Evolutionary conservation across 2,888 invertebrate species (phyloP).

Genomic region (Caenorhabditis sp.): DNA sequence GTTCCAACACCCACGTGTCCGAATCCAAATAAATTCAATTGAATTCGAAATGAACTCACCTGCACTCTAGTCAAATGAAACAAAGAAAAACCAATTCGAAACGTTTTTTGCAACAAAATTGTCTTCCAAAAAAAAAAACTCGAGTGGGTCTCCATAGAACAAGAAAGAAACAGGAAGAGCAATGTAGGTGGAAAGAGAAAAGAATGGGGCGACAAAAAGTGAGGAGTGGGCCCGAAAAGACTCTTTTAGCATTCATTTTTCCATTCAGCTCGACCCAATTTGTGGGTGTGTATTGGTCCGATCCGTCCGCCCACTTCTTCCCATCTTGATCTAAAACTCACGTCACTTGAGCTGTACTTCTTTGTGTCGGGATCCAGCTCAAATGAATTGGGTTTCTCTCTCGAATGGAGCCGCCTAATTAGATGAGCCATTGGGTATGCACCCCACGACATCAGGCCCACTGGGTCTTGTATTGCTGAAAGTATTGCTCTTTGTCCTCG

Average conservation of each 20-base stretch:
- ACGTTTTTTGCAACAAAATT: conserved; percentile 36
- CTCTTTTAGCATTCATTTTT: conserved; percentile 57
- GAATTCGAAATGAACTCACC: conserved; percentile 9
- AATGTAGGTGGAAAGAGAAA: conserved; percentile 43
- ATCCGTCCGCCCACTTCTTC: conserved; percentile 22
- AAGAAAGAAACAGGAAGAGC: conserved; percentile 43
- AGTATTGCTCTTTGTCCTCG: conserved; percentile 46
- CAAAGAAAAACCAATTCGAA: conserved; percentile 36
- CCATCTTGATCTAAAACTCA: conserved; percentile 45
- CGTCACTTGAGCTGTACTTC: conserved; percentile 52
- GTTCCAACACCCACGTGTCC: background rate
- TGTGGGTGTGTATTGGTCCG: conserved; percentile 43
- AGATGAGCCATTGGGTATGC: conserved; percentile 44
- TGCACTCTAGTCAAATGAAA: conserved; percentile 15
- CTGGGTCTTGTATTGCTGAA: conserved; percentile 50
- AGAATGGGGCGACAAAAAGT: conserved; percentile 20
- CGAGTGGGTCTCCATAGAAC: conserved; percentile 20
- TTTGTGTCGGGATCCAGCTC: conserved; percentile 24
- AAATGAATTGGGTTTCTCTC: conserved; percentile 24
- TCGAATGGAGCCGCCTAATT: conserved; percentile 17
- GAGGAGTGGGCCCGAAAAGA: background rate
- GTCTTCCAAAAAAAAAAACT: conserved; percentile 36
- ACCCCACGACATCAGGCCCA: conserved; percentile 44
- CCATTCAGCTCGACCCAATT: conserved; percentile 57
- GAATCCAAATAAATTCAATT: background rate